Base-by-base conservation (phyloP, 2,797 vertebrate genomes). In the Enteromius trimaculatus region DNA sequence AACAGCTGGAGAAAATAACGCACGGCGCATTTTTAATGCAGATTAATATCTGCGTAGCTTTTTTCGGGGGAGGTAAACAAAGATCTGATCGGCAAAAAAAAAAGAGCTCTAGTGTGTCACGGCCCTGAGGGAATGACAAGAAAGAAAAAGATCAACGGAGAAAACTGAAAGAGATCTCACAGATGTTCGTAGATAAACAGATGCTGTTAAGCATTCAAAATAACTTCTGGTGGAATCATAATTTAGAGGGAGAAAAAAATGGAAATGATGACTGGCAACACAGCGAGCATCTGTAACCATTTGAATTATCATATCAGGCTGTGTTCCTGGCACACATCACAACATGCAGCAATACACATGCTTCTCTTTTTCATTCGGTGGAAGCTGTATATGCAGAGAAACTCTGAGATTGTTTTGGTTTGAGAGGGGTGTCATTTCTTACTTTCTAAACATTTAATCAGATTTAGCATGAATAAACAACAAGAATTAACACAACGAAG, bases 161-260 rank as follows among this genome's bases (percentile, higher is more conserved):
- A 76, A 82, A 82, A 37, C 70, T 34, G 58, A 69, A 80, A 72
- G 69, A 81, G 58, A 81, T 81, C 55, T 81, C 29, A 81, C 69
- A 81, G 80, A 81, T 64, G 69, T 74, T 64, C 42, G 0, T 34
- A 26, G 29, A 64, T 71, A 81, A 74, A 81, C 80, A 81, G 80
- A 81, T 81, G 58, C 69, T 74, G 80, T 34, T 72, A 51, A 37
- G 55, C 55, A 81, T 81, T 81, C 29, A 51, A 49, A 81, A 81
- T 74, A 64, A 64, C 69, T 76, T 76, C 44, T 34, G 31, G 58
- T 74, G 55, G 80, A 81, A 81, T 60, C 55, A 49, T 64, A 23
- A 64, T 74, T 81, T 51, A 4, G 60, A 14, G 4, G 3, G 3
- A 66, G 60, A 39, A 39, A 49, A 49, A 44, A 19, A 49, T 23